These are phyloP conservation scores for Macropis europaea DNA, from an alignment of 2,888 invertebrate genomes.

Conservation along the genomic window DNA sequence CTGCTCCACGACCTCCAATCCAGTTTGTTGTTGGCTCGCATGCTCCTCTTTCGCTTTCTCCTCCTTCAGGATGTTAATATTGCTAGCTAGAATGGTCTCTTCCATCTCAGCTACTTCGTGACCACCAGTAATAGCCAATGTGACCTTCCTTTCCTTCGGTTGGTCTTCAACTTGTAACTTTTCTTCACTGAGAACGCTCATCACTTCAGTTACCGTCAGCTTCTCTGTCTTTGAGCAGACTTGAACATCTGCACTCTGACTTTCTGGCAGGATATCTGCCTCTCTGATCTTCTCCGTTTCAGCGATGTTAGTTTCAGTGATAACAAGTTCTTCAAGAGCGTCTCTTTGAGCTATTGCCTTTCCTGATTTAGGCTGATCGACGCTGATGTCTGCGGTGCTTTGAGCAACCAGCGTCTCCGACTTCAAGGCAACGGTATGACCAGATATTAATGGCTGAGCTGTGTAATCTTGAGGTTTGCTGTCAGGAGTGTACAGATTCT, in stretches of 20 bases:
- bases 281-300: constrained; percentile 80
- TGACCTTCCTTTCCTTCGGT: constrained; percentile 60
- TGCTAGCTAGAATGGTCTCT: constrained; percentile 70
- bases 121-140: constrained; percentile 65
- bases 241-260: constrained; percentile 71
- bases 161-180: constrained; percentile 62
- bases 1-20: constrained; percentile 80
- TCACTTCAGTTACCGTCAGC: constrained; percentile 70
- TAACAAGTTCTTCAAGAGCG: constrained; percentile 80
- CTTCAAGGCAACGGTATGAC: constrained; percentile 80
- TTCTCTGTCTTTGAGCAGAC: constrained; percentile 69
- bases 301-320: constrained; percentile 79
- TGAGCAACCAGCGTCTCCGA: constrained; percentile 77
- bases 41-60: constrained; percentile 68
- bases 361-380: constrained; percentile 65
- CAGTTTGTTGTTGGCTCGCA: constrained; percentile 77
- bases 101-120: constrained; percentile 74
- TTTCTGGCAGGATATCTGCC: constrained; percentile 76
- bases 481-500: constrained; percentile 67
- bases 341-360: constrained; percentile 80
- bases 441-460: constrained; percentile 77
- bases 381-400: constrained; percentile 64
- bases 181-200: constrained; percentile 70
- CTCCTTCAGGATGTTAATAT: constrained; percentile 74
- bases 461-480: constrained; percentile 69